Evolutionary conservation across 1,140 invertebrate genomes (phyloP), one percentile per base, ranked within the genome.

Genomic region (Lutraria rhynchaena): DNA sequence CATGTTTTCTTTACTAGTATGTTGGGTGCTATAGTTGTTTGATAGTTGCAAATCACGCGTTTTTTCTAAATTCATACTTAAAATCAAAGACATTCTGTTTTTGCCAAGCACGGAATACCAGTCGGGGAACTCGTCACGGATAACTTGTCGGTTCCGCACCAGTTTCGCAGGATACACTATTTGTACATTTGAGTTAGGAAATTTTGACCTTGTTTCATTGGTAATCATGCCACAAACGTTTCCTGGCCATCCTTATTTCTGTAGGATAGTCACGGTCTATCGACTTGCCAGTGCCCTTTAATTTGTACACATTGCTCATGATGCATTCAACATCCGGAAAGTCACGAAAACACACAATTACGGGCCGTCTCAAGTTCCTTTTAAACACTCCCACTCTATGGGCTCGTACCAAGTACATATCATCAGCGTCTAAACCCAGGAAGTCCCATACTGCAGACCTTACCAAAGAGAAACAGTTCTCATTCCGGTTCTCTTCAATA

Each of bases 341-440:
- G 27, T 75, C 71, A 29, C 57, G 41, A n/a, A 75, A 75, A 60
- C 71, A 60, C 15, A 60, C 57, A 22, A 75, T 41, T 41, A 75
- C 44, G 17, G 53, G 71, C 33, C 71, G 7, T 29, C 46, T 75
- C n/a, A 27, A 44, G 29, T 75, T 24, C n/a, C n/a, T n/a, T n/a
- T n/a, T n/a, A 11, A 29, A 9, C n/a, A n/a, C n/a, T 49, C 46
- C 46, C n/a, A 49, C n/a, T 49, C 46, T 49, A n/a, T 49, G 46
- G 11, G 46, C 46, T n/a, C 46, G 11, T 11, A 11, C 11, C 46
- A 49, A 13, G 46, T 49, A 49, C 46, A 49, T 49, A n/a, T 49
- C n/a, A 49, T 49, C 46, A 49, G 46, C 11, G 46, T 49, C 46
- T 11, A 49, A n/a, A 11, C n/a, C 46, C n/a, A 49, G 46, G 11